Evolutionary conservation across 2,888 invertebrate species (phyloP), one percentile per base, ranked within the genome.

Genomic region (Helleia helle): DNA sequence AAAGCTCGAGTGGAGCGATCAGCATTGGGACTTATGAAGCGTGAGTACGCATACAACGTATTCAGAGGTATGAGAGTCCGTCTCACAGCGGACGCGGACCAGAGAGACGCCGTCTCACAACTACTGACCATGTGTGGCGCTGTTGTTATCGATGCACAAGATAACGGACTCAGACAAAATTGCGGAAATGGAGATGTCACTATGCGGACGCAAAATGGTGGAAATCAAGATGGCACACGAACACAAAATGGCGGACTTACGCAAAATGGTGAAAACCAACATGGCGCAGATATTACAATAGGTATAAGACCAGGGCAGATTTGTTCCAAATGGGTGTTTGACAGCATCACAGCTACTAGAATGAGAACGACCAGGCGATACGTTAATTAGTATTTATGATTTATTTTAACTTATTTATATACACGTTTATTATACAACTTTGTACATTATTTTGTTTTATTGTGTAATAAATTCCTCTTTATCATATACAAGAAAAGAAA

Each of bases 251-350:
- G 51, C 50, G 25, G 31, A 6, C 25, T 22, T 8, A 18, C n/a
- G 7, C 54, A 55, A 49, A 24, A 55, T 51, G 57, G 48, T 50
- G 50, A 44, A 13, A 29, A 41, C 24, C 13, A 22, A 47, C 40
- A 42, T 38, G 48, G 43, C 30, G 41, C 57, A 41, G 74, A 75
- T 45, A 46, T 80, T 1, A 59, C 58, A 1, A 47, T 81, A 1
- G 81, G 80, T 0, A 45, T 44, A 0, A 50, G 42, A 0, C 51
- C 48, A 0, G 71, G 68, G 0, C 59, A 73, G 45, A 60, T 80
- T 1, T 53, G 53, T 24, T 71, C 74, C 0, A 75, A 71, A 28
- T 83, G 81, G 83, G 76, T 83, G 17, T 81, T 79, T 41, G 81
- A 81, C 29, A 80, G 81, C 37, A 69, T 80, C 0, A 71, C 71